Evolutionary conservation across 2,888 invertebrate species (phyloP), one percentile per base, ranked within the genome.

Genomic region (Augiades crinisus): DNA sequence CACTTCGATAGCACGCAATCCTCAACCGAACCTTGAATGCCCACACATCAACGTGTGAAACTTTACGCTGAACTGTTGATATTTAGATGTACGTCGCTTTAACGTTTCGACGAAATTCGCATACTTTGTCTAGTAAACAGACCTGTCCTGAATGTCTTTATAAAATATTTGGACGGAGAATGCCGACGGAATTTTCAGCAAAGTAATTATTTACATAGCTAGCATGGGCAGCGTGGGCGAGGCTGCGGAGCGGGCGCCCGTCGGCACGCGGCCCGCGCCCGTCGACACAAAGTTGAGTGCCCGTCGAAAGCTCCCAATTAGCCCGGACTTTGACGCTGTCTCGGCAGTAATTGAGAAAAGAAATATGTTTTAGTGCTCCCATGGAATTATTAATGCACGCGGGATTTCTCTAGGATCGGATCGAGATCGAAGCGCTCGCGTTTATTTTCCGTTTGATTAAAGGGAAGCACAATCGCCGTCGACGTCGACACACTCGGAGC

Each of bases 291-390:
- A 83, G 73, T 83, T 73, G 69, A 84, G 82, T 77, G 71, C 72
- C 72, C 71, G 63, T 68, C 78, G 75, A 86, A 86, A 84, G 81
- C 82, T 78, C 73, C 82, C 81, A 88, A 88, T 87, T 85, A 88
- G 82, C 81, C 63, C 64, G 75, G 80, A 83, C 80, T 85, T 83
- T 78, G 79, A 78, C 72, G 76, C 76, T 68, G 65, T 68, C 65
- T 70, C 65, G 65, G 62, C 68, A 70, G 75, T 80, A 78, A 83
- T 84, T 83, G 77, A 76, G 69, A 77, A 83, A 83, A 81, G 75
- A 85, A 84, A 81, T 80, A 80, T 77, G 75, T 76, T 80, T 76
- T 70, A 76, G 72, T 75, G 68, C 69, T 73, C 71, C 66, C 58
- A 57, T 64, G 60, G 71, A 77, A 80, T 81, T 80, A 81, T 81